Evolutionary conservation across 2,113 vertebrate genomes (phyloP).

Genomic region (Pterophyllum scalare): DNA sequence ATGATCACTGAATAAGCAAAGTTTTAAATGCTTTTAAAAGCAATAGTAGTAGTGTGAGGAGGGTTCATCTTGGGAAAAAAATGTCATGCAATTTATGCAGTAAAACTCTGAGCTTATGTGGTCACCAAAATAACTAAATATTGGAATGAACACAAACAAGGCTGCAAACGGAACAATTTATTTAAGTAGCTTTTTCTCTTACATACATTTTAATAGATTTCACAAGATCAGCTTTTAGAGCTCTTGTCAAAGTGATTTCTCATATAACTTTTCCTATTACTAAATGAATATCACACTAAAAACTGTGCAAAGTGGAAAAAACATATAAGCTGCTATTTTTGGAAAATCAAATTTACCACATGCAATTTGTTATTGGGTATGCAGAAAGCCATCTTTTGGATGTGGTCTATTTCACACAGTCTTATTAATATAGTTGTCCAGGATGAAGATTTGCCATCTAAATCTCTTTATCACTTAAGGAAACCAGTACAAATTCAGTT

Average conservation of each 20-base stretch:
- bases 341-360: too few relatives aligned
- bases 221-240: background rate
- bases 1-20: background rate
- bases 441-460: background rate
- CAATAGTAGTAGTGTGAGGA: too few relatives aligned
- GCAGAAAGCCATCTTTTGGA: too few relatives aligned
- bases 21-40: background rate
- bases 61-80: background rate
- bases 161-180: background rate
- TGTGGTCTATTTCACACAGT: too few relatives aligned
- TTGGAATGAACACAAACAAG: background rate
- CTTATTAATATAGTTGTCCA: background rate
- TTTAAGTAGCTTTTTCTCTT: background rate
- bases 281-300: background rate
- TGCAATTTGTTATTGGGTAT: too few relatives aligned
- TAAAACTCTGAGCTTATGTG: background rate
- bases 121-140: too few relatives aligned
- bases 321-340: too few relatives aligned
- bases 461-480: background rate
- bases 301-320: background rate
- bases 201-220: background rate
- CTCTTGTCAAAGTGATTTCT: background rate
- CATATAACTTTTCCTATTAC: background rate
- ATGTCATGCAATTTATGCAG: background rate
- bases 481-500: slow-evolving; percentile 10